A percentile compares a stretch with the other conserved stretches of the same genome.
Conservation (phyloP, 2,888 invertebrate genomes). For the Apodemia mormo region DNA sequence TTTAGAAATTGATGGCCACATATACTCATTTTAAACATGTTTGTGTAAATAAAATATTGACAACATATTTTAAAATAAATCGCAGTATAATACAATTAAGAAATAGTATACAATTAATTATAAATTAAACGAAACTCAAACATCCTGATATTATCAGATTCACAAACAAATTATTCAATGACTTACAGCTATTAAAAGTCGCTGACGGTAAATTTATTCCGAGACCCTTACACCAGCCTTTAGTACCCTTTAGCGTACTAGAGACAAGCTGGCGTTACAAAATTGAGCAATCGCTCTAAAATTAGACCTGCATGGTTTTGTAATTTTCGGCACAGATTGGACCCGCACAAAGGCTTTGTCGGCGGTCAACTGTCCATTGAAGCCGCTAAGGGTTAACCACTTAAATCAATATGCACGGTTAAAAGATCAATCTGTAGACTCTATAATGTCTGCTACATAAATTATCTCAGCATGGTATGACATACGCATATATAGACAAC, state of each 20-base stretch:
- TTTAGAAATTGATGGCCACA: too few relatives aligned
- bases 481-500: too few relatives aligned
- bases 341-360: conserved; percentile 12
- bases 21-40: too few relatives aligned
- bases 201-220: conserved; percentile 49
- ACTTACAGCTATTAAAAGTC: conserved; percentile 53
- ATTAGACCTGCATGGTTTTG: conserved; percentile 12
- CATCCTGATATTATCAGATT: conserved; percentile 14
- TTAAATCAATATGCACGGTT: conserved; percentile 5
- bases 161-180: conserved; percentile 31
- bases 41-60: too few relatives aligned
- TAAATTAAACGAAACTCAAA: background rate
- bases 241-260: conserved; percentile 21
- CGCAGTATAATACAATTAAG: too few relatives aligned
- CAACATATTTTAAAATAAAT: too few relatives aligned
- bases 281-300: conserved; percentile 15
- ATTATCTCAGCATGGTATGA: background rate
- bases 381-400: background rate
- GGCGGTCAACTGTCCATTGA: background rate
- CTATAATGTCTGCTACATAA: background rate
- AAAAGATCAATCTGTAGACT: background rate
- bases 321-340: conserved; percentile 16
- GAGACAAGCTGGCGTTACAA: conserved; percentile 22
- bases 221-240: conserved; percentile 31
- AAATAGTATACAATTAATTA: too few relatives aligned